Percentiles rank a stretch among this genome's conserved stretches.
phyloP scores from a whole-genome alignment of 2,797 vertebrate species.

The Hozukius guyotensis region DNA sequence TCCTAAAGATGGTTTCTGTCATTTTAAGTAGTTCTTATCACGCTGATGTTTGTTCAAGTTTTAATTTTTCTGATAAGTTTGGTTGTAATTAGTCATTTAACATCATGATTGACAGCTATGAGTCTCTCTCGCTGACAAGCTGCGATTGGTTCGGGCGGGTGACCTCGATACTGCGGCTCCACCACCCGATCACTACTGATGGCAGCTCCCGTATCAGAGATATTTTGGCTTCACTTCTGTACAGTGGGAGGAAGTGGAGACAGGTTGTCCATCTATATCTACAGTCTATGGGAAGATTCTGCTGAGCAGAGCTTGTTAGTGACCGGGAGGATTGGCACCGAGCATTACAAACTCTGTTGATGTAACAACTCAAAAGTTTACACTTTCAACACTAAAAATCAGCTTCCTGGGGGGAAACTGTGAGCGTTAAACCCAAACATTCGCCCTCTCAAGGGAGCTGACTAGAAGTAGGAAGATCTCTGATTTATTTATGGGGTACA shows the following conservation, averaged over 20 bases:
- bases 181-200: too few relatives aligned
- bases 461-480: constrained; percentile 37
- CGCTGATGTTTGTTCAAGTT: too few relatives aligned
- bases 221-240: background rate
- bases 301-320: constrained; percentile 18
- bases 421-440: constrained; percentile 55
- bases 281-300: background rate
- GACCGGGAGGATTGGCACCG: background rate
- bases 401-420: constrained; percentile 29
- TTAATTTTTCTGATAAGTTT: too few relatives aligned
- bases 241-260: background rate
- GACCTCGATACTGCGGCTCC: too few relatives aligned
- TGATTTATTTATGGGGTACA: constrained; percentile 74
- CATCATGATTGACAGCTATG: too few relatives aligned
- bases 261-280: background rate
- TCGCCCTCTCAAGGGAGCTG: constrained; percentile 32
- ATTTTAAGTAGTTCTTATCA: too few relatives aligned
- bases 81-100: too few relatives aligned
- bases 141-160: too few relatives aligned
- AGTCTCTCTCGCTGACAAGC: too few relatives aligned
- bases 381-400: constrained; percentile 50
- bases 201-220: background rate
- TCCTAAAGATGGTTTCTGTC: too few relatives aligned
- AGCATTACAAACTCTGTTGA: constrained; percentile 30
- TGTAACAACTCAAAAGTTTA: constrained; percentile 38